Conservation (phyloP, 2,113 vertebrate species). For the Phoenicopterus ruber region DNA sequence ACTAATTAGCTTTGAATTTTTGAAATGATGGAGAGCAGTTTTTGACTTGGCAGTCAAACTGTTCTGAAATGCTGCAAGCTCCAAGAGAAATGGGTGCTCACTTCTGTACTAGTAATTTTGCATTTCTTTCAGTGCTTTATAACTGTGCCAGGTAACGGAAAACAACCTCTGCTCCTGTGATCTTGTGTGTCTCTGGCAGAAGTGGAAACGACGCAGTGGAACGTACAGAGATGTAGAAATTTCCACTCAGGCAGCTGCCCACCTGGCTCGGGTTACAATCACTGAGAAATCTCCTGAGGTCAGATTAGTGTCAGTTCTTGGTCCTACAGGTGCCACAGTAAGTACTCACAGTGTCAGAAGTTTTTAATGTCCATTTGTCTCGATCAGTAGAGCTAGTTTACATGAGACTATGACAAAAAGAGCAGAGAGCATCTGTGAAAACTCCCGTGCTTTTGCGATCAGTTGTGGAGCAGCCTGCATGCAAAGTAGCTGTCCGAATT, state of each 20-base stretch:
- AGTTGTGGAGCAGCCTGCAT: neutral
- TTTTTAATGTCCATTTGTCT: neutral
- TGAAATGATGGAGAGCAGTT: neutral
- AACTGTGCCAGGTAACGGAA: neutral
- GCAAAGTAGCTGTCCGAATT: neutral
- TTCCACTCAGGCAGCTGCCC: neutral
- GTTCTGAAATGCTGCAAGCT: neutral
- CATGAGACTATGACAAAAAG: neutral
- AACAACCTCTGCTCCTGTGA: neutral
- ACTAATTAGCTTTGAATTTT: neutral
- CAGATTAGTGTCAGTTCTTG: neutral
- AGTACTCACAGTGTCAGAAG: neutral
- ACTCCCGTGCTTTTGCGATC: neutral
- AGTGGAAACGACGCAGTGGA: neutral
- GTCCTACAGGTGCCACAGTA: too few relatives aligned
- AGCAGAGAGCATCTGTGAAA: neutral
- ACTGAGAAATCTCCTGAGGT: neutral
- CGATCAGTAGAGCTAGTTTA: neutral
- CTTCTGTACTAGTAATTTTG: neutral
- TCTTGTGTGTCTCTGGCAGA: neutral
- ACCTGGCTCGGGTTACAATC: neutral
- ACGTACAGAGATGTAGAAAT: neutral
- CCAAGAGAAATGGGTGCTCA: neutral
- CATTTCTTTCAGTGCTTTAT: neutral
- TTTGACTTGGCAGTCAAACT: neutral